Conservation (phyloP, 2,113 vertebrate species). For the Gnathonemus longibarbis region DNA sequence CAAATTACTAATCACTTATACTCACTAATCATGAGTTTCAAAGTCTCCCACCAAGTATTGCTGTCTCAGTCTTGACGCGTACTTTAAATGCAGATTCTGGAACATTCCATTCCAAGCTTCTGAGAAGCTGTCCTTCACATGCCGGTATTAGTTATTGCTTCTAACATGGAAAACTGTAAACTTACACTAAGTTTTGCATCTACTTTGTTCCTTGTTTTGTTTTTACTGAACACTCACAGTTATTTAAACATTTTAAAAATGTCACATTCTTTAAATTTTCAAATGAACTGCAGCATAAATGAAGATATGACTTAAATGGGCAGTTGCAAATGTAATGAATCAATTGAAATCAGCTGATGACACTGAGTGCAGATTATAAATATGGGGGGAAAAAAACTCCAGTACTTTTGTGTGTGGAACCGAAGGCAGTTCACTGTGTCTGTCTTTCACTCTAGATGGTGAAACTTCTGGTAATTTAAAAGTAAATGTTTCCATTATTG, state of each 20-base stretch:
- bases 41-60: background rate
- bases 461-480: background rate
- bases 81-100: background rate
- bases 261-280: background rate
- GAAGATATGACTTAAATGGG: background rate
- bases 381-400: background rate
- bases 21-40: background rate
- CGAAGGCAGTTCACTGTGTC: background rate
- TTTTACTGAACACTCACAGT: no score
- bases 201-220: background rate
- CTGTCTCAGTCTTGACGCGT: background rate
- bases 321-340: background rate
- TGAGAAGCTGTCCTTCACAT: background rate
- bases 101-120: background rate
- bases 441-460: background rate
- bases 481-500: background rate
- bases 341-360: background rate
- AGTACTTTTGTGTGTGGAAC: background rate
- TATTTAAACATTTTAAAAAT: no score
- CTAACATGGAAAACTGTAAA: background rate
- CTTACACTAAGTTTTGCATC: background rate
- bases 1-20: background rate
- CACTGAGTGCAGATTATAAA: background rate
- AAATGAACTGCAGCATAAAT: background rate
- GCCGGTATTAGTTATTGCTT: background rate